Conservation (phyloP, 2,113 vertebrate genomes). For the Ahaetulla prasina region DNA sequence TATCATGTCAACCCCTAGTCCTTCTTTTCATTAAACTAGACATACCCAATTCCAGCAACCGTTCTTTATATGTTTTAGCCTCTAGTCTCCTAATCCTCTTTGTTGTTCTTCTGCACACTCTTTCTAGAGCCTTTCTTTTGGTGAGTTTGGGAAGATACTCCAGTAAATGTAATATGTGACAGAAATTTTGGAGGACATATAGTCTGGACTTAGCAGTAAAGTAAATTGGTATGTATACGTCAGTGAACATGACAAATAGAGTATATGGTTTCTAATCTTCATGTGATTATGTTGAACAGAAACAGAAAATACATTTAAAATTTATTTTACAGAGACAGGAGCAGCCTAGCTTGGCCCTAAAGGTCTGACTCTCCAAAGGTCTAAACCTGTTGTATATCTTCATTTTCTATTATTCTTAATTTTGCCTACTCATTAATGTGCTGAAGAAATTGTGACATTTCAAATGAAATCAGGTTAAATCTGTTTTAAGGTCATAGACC, state of each 20-base stretch:
- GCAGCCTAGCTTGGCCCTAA: neutral
- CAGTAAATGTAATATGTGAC: neutral
- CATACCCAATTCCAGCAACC: neutral
- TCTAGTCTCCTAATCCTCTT: neutral
- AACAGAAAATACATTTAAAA: neutral
- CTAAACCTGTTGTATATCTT: neutral
- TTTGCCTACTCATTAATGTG: neutral
- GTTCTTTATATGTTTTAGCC: neutral
- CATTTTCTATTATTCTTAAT: neutral
- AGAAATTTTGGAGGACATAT: neutral
- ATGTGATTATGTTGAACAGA: neutral
- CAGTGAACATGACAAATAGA: neutral
- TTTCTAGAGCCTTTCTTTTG: neutral
- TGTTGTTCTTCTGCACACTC: neutral
- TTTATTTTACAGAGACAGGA: neutral
- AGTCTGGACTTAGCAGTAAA: neutral
- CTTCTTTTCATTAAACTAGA: neutral
- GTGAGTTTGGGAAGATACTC: neutral
- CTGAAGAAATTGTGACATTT: neutral
- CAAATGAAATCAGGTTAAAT: neutral
- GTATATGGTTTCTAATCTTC: neutral
- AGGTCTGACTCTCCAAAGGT: neutral
- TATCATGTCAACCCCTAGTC: neutral
- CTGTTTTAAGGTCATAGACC: neutral
- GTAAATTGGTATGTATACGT: neutral